Base-by-base conservation (phyloP, 2,113 vertebrate genomes). In the Cyprinodon variegatus region DNA sequence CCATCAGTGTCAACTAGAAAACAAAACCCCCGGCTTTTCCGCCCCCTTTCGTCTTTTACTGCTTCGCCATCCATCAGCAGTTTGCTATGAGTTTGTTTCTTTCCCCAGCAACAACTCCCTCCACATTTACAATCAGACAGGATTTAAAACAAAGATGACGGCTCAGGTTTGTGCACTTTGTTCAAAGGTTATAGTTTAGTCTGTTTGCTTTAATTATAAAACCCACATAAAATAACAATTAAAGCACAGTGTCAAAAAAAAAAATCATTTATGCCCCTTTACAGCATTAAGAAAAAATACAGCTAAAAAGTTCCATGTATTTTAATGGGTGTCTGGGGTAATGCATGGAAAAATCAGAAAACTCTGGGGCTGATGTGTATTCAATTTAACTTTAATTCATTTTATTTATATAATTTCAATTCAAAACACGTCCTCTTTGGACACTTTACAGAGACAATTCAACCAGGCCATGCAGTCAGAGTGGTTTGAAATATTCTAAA, bases 1-100 rank as follows among this genome's bases (percentile, higher is more conserved):
- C 86, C 78, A 72, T 89, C 87, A 88, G 71, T 81, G 84, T 86
- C 87, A 85, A 72, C 76, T 59, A 74, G 82, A 86, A 85, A 86
- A 82, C 82, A 78, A 85, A 86, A 76, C 59, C 85, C 62, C 37
- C 3, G 4, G 53, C 64, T 87, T 70, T 13, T 80, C 69, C n/a
- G 14, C n/a, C 60, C 29, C 29, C 53, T 65, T 61, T 53, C 50
- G 65, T 11, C 66, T 74, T 65, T 40, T 14, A 72, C 74, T 61
- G 76, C 68, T 79, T 67, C 70, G 65, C 82, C 79, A 7, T 72
- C 48, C 63, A 61, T 62, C 6, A 53, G 65, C 70, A 76, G 66
- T 62, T 75, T 60, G 60, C 71, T 61, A 63, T 41, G 37, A 45
- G n/a, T 10, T 48, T n/a, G 65, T 78, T 79, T 67, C 61, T 17